A percentile compares a stretch with the other conserved stretches of the same genome.
phyloP scores from a whole-genome alignment of 2,888 invertebrate genomes.

The Heliconius erato region DNA sequence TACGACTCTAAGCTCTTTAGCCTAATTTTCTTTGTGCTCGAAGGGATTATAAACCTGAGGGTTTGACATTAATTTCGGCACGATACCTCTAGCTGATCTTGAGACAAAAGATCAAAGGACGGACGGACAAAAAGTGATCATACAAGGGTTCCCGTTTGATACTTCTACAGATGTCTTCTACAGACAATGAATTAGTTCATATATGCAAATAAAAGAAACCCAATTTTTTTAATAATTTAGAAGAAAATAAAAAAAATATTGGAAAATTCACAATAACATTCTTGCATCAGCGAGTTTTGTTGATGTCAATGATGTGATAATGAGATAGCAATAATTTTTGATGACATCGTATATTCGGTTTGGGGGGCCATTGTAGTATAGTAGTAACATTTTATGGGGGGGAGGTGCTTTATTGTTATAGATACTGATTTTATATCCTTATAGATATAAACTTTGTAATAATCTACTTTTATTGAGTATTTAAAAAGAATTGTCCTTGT shows the following conservation, averaged over 20 bases:
- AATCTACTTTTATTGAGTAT: background rate
- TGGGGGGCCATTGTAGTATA: background rate
- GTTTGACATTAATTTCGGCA: too few species aligned
- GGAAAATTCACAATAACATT: background rate
- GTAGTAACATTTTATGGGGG: conserved; percentile 23
- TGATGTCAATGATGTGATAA: conserved; percentile 23
- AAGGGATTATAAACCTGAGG: too few species aligned
- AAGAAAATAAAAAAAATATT: background rate
- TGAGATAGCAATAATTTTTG: conserved; percentile 28
- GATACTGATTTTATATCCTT: conserved; percentile 1
- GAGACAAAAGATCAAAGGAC: too few species aligned
- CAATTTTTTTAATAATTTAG: too few species aligned
- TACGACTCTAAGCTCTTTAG: too few species aligned
- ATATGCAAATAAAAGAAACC: too few species aligned
- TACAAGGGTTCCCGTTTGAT: too few species aligned
- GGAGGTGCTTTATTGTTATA: conserved; percentile 9
- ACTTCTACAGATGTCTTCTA: too few species aligned
- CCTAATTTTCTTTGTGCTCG: too few species aligned
- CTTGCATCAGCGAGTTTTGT: conserved; percentile 1
- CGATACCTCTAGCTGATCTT: too few species aligned
- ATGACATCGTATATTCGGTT: conserved; percentile 10
- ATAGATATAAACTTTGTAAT: conserved; percentile 5
- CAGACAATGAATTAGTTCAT: too few species aligned
- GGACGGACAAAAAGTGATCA: too few species aligned
- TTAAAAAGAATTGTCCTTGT: background rate